Percentiles rank a stretch among this genome's conserved stretches.
These are phyloP conservation scores for Drosophila nebulosa DNA, from an alignment of 1,140 invertebrate species.

Conservation along the genomic window DNA sequence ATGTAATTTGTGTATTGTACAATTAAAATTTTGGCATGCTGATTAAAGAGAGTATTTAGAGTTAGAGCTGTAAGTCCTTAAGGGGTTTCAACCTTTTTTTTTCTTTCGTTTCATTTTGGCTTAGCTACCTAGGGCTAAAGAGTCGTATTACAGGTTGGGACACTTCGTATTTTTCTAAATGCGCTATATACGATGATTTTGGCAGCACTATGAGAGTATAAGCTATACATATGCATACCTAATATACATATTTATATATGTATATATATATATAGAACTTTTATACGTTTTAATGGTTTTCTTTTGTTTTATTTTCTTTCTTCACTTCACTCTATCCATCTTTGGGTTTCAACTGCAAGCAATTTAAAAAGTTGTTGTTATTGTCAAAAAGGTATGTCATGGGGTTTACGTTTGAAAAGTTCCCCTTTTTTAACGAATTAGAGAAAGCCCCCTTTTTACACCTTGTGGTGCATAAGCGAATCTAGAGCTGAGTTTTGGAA, in stretches of 20 bases:
- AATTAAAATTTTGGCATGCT: conserved; percentile 49
- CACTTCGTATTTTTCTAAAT: conserved; percentile 28
- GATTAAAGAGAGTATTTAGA: conserved; percentile 38
- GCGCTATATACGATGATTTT: conserved; percentile 64
- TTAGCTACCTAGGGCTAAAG: conserved; percentile 65
- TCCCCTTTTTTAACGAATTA: background rate
- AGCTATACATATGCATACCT: conserved; percentile 63
- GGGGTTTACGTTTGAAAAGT: background rate
- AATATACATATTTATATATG: conserved; percentile 13
- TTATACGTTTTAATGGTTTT: background rate
- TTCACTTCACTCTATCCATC: background rate
- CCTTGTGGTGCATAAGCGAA: too few species aligned
- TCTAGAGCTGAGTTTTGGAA: too few species aligned
- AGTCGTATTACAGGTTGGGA: conserved; percentile 21
- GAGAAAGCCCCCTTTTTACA: too few species aligned
- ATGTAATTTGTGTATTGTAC: conserved; percentile 27
- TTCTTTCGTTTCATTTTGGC: conserved; percentile 45
- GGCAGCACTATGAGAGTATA: conserved; percentile 65
- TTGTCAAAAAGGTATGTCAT: background rate
- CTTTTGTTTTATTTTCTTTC: background rate
- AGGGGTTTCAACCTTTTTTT: conserved; percentile 7
- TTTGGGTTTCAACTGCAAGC: background rate
- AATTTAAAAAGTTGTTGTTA: background rate
- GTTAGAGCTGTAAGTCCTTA: background rate
- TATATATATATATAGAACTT: background rate